Base-by-base conservation (phyloP, 2,797 vertebrate genomes). In the Lycodopsis pacificus region DNA sequence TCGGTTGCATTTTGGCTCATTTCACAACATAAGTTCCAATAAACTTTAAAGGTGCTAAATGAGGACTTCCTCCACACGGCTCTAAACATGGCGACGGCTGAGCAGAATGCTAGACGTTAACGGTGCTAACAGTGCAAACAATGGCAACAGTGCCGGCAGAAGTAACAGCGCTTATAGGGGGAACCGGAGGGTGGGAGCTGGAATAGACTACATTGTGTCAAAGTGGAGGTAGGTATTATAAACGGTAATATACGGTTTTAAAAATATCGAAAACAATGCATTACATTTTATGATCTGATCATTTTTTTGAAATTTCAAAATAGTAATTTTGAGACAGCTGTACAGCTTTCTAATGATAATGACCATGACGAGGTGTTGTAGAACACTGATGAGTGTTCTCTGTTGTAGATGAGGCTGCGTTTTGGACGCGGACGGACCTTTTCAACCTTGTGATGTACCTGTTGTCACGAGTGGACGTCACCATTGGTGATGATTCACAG, bases 401-500 rank as follows among this genome's bases (percentile, higher is more conserved):
- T 40, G 36, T 30, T 15, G 59, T 10, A 10, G 32, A 34, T 5
- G 48, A 44, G 25, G 25, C 25, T 25, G 25, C 25, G 25, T 2
- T 25, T 25, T 25, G 25, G 15, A 32, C 8, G 46, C 42, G 58
- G 36, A 27, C n/a, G 15, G 20, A 74, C 44, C 34, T 65, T 32
- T 14, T 56, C 46, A 9, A 61, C 56, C 5, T 2, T 42, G 17
- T 11, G 32, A 48, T 48, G 17, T 12, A 63, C 48, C 19, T 68
- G 65, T 22, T 63, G 58, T 72, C 25, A 4, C 62, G 3, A 25
- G 15, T 53, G 76, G 40, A 83, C 34, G 56, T 79, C 74, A 82
- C 40, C 27, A 4, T 30, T 61, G 40, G 38, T 20, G 65, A 72
- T 80, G 85, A 87, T 53, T 84, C 75, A 79, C 1, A 38, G 40